phyloP scores from a whole-genome alignment of 2,888 invertebrate species.

The Cerceris rybyensis region DNA sequence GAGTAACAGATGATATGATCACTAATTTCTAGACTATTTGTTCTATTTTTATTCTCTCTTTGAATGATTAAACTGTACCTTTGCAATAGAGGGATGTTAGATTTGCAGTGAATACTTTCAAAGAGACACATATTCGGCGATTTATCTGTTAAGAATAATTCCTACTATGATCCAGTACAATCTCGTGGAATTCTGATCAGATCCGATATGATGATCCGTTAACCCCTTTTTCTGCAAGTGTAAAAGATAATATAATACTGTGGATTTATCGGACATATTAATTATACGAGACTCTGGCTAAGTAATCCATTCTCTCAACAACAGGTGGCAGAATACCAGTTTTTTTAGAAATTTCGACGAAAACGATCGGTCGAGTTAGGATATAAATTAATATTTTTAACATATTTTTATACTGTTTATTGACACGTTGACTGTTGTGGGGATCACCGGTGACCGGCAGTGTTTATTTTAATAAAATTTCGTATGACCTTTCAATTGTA shows the following conservation, averaged over 20 bases:
- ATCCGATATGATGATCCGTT: background rate
- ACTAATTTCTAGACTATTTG: background rate
- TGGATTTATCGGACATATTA: background rate
- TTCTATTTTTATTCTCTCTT: conserved; percentile 6
- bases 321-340: too few relatives aligned
- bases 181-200: conserved; percentile 30
- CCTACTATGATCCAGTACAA: conserved; percentile 2
- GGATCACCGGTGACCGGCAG: too few relatives aligned
- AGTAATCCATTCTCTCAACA: too few relatives aligned
- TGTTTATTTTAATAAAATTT: too few relatives aligned
- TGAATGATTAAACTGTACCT: background rate
- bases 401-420: too few relatives aligned
- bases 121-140: background rate
- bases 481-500: too few relatives aligned
- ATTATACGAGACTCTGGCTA: background rate
- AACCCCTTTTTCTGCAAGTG: background rate
- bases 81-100: background rate
- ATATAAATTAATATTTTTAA: too few relatives aligned
- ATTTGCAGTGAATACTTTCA: too few relatives aligned
- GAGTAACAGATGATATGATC: conserved; percentile 47
- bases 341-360: too few relatives aligned
- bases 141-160: background rate
- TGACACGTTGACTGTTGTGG: too few relatives aligned
- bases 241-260: background rate
- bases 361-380: too few relatives aligned